phyloP scores from a whole-genome alignment of 2,888 invertebrate species.

The Willowsia nigromaculata region DNA sequence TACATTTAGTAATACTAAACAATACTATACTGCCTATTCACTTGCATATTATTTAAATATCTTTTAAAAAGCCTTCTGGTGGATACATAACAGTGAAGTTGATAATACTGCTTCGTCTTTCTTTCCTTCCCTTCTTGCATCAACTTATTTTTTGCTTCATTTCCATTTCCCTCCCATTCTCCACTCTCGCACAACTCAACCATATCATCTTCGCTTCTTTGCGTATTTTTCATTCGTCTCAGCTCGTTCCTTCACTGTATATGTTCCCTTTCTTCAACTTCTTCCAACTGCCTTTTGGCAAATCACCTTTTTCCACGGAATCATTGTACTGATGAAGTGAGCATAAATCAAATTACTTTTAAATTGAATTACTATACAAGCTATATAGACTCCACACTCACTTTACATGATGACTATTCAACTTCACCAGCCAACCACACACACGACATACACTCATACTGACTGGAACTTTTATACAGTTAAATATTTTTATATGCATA shows the following conservation, averaged over 20 bases:
- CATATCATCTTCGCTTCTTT: background rate
- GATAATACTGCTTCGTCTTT: background rate
- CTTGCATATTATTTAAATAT: background rate
- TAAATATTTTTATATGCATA: background rate
- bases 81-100: background rate
- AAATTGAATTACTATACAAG: constrained; percentile 45
- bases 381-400: constrained; percentile 2
- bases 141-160: constrained; percentile 17
- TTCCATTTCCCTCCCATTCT: constrained; percentile 22
- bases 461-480: background rate
- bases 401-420: constrained; percentile 23
- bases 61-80: constrained; percentile 12
- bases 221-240: background rate
- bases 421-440: background rate
- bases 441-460: no score
- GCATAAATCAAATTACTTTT: constrained; percentile 61
- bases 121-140: background rate
- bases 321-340: constrained; percentile 63
- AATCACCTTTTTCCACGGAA: constrained; percentile 42
- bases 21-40: no score
- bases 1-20: no score
- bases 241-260: background rate
- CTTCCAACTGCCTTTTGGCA: constrained; percentile 31
- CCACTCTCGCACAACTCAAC: background rate
- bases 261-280: background rate